phyloP scores from a whole-genome alignment of 1,140 invertebrate genomes.

The Bradysia coprophila region DNA sequence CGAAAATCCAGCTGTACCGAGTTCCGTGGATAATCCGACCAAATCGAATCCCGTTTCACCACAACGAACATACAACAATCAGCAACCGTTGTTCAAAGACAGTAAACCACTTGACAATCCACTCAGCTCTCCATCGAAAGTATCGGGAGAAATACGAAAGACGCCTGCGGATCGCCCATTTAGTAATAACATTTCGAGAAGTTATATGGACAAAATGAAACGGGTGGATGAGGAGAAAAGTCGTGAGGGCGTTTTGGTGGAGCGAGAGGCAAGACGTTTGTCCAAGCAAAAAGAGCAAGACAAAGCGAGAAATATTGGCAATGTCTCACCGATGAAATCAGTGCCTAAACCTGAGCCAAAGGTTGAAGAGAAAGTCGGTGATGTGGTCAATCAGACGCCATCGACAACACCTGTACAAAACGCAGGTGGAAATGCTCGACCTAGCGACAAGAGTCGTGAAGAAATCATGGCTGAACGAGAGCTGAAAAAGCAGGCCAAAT shows the following conservation, averaged over 20 bases:
- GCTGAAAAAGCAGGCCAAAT: background rate
- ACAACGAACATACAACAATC: no score
- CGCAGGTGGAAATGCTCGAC: background rate
- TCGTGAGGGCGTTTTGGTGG: slow-evolving; percentile 11
- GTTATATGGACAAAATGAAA: no score
- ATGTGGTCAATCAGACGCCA: no score
- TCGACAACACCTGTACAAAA: background rate
- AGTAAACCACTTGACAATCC: no score
- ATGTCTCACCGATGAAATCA: background rate
- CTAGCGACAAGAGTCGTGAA: background rate
- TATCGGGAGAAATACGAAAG: background rate
- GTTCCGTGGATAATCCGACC: no score
- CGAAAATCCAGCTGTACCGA: no score
- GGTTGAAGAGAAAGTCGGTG: background rate
- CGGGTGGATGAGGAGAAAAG: no score
- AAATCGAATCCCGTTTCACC: no score
- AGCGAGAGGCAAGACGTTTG: slow-evolving; percentile 12
- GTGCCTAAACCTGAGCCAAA: background rate
- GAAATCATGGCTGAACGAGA: background rate
- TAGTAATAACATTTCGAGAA: no score
- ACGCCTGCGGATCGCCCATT: no score
- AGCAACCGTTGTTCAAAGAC: no score
- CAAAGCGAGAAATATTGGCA: slow-evolving; percentile 1
- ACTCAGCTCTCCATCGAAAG: no score
- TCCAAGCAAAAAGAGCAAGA: slow-evolving; percentile 6